A percentile compares a stretch with the other conserved stretches of the same genome.
Conservation (phyloP, 2,797 vertebrate genomes). For the Champsocephalus esox region DNA sequence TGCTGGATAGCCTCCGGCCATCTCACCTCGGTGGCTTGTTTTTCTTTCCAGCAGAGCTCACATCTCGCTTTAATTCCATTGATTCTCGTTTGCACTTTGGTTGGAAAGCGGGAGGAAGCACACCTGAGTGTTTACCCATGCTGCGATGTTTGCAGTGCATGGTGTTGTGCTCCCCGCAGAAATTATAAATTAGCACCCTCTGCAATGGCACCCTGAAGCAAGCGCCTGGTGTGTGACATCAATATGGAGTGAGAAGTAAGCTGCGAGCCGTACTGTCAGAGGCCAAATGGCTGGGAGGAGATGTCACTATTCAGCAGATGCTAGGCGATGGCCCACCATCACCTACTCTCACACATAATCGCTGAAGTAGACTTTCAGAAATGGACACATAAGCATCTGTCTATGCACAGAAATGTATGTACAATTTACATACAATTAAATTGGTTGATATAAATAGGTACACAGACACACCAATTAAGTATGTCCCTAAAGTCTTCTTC, state of each 20-base stretch:
- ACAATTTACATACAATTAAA: slow-evolving; percentile 18
- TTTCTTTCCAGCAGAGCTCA: slow-evolving; percentile 51
- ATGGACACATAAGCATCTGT: slow-evolving; percentile 25
- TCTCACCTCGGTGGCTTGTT: slow-evolving; percentile 77
- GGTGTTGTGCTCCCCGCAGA: slow-evolving; percentile 63
- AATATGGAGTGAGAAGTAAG: slow-evolving; percentile 86
- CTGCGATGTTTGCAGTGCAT: slow-evolving; percentile 75
- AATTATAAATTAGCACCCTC: slow-evolving; percentile 85
- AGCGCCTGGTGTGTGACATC: slow-evolving; percentile 79
- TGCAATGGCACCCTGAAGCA: slow-evolving; percentile 75
- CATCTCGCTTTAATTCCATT: slow-evolving; percentile 73
- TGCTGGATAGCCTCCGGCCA: slow-evolving; percentile 72
- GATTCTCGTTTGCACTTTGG: slow-evolving; percentile 82
- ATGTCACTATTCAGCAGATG: slow-evolving; percentile 76
- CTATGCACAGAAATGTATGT: slow-evolving; percentile 6
- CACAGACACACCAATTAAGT: slow-evolving; percentile 17
- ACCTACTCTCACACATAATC: slow-evolving; percentile 43
- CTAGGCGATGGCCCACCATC: slow-evolving; percentile 54
- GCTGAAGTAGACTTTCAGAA: slow-evolving; percentile 34
- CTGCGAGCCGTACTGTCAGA: slow-evolving; percentile 80
- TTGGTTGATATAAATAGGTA: slow-evolving; percentile 9
- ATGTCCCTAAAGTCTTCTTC: slow-evolving; percentile 20
- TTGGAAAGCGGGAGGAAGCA: slow-evolving; percentile 71
- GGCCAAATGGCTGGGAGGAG: slow-evolving; percentile 81
- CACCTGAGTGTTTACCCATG: slow-evolving; percentile 79